Conservation (phyloP, 2,797 vertebrate genomes). For the Chiropotes sagulatus region DNA sequence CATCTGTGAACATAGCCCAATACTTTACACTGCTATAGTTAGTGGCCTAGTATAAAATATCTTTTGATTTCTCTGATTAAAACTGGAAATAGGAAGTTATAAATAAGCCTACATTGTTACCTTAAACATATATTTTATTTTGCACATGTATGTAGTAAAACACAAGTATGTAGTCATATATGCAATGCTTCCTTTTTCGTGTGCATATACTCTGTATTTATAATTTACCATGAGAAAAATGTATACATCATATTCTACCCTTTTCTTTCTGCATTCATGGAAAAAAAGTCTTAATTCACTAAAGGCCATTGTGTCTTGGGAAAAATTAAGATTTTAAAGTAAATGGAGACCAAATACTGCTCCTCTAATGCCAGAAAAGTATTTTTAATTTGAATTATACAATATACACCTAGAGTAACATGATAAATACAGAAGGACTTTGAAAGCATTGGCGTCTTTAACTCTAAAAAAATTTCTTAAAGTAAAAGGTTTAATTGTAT, state of each 20-base stretch:
- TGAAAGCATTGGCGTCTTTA: neutral
- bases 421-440: neutral
- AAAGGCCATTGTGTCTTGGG: neutral
- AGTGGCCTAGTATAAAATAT: neutral
- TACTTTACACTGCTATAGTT: neutral
- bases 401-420: neutral
- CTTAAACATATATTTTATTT: neutral
- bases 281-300: neutral
- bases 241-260: neutral
- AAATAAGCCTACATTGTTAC: neutral
- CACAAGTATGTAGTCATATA: neutral
- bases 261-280: neutral
- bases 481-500: neutral
- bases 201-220: neutral
- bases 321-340: neutral
- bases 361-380: neutral
- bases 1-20: neutral
- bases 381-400: neutral
- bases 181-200: neutral
- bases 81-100: neutral
- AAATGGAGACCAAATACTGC: conserved; percentile 14
- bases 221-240: neutral
- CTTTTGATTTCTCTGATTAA: conserved; percentile 27
- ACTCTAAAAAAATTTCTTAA: neutral
- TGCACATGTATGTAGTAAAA: neutral